A percentile compares a stretch with the other conserved stretches of the same genome.
Evolutionary conservation across 1,140 invertebrate species (phyloP).

Genomic region (Doryteuthis pealeii): DNA sequence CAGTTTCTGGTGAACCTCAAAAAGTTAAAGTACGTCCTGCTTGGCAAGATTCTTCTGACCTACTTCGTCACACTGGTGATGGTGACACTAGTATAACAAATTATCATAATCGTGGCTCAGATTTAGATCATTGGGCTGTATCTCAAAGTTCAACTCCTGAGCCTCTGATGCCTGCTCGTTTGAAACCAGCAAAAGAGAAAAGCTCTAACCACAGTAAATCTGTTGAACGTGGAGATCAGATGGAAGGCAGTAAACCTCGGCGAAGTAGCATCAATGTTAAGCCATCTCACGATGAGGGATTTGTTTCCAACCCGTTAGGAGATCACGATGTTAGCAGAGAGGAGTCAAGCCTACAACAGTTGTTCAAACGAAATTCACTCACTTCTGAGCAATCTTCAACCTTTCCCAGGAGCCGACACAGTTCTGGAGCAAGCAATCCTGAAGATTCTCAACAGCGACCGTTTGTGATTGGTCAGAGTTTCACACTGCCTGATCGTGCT

Average conservation of each 20-base stretch:
- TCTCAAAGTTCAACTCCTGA: constrained; percentile 36
- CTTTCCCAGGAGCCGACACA: background rate
- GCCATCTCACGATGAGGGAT: background rate
- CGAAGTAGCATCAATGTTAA: constrained; percentile 16
- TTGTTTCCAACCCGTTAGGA: background rate
- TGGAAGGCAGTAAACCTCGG: constrained; percentile 20
- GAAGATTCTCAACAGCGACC: background rate
- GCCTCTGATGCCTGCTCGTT: constrained; percentile 63
- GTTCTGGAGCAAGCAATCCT: background rate
- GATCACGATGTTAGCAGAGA: background rate
- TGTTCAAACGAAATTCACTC: background rate
- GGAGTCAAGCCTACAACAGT: background rate
- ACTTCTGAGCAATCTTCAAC: constrained; percentile 11
- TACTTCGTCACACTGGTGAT: background rate
- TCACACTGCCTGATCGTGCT: constrained; percentile 35
- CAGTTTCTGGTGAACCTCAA: background rate
- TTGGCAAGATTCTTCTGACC: constrained; percentile 16
- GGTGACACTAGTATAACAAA: background rate
- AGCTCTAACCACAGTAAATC: constrained; percentile 68
- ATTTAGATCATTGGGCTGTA: background rate
- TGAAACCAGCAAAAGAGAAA: constrained; percentile 67
- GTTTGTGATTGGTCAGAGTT: constrained; percentile 28
- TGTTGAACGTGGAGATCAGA: constrained; percentile 66
- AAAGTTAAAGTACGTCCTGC: constrained; percentile 13
- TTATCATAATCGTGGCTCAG: background rate